Base-by-base conservation (phyloP, 2,888 invertebrate species). In the Drosophila recens region DNA sequence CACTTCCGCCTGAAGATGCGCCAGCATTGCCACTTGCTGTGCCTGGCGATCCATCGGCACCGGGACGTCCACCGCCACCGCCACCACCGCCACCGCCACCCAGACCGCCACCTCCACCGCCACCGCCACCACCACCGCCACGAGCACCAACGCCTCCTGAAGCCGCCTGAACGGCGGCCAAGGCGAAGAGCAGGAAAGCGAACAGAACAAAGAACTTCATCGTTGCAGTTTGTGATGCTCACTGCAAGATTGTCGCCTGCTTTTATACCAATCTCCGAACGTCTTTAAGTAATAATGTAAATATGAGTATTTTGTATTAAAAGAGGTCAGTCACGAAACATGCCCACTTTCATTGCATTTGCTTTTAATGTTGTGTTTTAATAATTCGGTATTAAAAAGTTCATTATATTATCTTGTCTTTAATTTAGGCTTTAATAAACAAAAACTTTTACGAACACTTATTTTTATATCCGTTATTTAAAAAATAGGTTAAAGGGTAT, bases 141-240 rank as follows among this genome's bases (percentile, higher is more conserved):
- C 2, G 3, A 11, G 65, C 27, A 34, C 20, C 23, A 33, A 5
- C 10, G 2, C 30, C 10, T 0, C 15, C 13, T 30, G 78, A 80
- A 15, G 67, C 62, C 0, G 75, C 82, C 57, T 74, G 76, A 5
- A 77, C 72, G n/a, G 80, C 62, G 9, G 66, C 68, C 62, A 82
- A 64, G n/a, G 80, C 82, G 34, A 85, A 17, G 65, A 83, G 48
- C 49, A 83, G 57, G 51, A 86, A 66, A 42, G 77, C 42, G 65
- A 76, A 83, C 17, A 86, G 51, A 27, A 77, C 61, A 36, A 83
- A 81, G 83, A 83, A 83, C 86, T 86, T 83, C 83, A 83, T 83
- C 34, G 71, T 79, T 45, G 45, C 15, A 51, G 27, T 17, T 67
- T 58, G 34, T 34, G 52, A 72, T 84, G 80, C 38, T 53, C 3